phyloP scores from a whole-genome alignment of 1,140 invertebrate species.

The Propsilocerus akamusi region DNA sequence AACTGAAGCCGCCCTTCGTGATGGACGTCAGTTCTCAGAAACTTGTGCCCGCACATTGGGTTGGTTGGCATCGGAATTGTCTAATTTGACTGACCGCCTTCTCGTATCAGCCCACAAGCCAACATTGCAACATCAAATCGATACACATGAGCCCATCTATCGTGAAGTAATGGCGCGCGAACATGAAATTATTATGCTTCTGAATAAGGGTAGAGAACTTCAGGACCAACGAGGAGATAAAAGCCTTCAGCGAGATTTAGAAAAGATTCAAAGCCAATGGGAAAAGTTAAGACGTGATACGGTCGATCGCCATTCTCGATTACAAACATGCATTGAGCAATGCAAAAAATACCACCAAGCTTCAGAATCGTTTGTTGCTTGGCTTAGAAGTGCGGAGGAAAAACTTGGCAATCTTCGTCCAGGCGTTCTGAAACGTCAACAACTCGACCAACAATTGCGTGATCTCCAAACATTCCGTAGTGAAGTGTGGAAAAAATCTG shows the following conservation, averaged over 20 bases:
- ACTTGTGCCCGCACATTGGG: slow-evolving; percentile 69
- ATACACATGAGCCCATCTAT: slow-evolving; percentile 75
- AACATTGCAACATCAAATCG: slow-evolving; percentile 67
- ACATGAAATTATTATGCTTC: slow-evolving; percentile 83
- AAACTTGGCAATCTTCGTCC: slow-evolving; percentile 62
- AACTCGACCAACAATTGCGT: slow-evolving; percentile 74
- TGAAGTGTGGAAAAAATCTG: slow-evolving; percentile 77
- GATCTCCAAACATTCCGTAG: slow-evolving; percentile 81
- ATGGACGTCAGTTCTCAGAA: slow-evolving; percentile 70
- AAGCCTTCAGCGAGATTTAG: slow-evolving; percentile 47
- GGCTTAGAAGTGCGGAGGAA: slow-evolving; percentile 73
- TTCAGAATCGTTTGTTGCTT: slow-evolving; percentile 70
- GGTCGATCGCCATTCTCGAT: slow-evolving; percentile 59
- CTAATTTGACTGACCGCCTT: slow-evolving; percentile 51
- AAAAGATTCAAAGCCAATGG: slow-evolving; percentile 76
- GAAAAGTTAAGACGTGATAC: slow-evolving; percentile 74
- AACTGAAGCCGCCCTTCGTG: slow-evolving; percentile 66
- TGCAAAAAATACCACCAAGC: slow-evolving; percentile 76
- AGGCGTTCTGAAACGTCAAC: slow-evolving; percentile 62
- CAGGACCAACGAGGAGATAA: slow-evolving; percentile 35
- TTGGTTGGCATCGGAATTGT: slow-evolving; percentile 67
- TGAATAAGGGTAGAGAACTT: slow-evolving; percentile 76
- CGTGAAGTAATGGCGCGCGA: slow-evolving; percentile 74
- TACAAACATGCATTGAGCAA: slow-evolving; percentile 81
- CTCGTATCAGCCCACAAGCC: slow-evolving; percentile 72